Evolutionary conservation across 2,888 invertebrate species (phyloP).

Genomic region (Drosophila demipolita): DNA sequence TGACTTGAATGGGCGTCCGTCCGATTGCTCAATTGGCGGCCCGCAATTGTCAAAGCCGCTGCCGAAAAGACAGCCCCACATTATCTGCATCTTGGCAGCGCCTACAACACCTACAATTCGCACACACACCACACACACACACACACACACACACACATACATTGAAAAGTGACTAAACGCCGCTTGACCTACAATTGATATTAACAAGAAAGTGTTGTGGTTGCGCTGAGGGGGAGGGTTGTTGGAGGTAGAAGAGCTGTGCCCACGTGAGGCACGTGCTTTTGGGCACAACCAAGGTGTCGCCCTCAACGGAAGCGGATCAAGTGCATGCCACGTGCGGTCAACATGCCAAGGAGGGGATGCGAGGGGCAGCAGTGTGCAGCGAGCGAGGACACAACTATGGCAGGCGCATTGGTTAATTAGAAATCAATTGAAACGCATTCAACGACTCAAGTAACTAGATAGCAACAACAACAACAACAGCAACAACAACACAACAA

Average conservation of each 20-base stretch:
- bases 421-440: slow-evolving; percentile 75
- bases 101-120: slow-evolving; percentile 29
- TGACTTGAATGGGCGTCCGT: slow-evolving; percentile 62
- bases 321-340: slow-evolving; percentile 62
- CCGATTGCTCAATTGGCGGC: slow-evolving; percentile 17
- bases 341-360: background rate
- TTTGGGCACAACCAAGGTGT: slow-evolving; percentile 35
- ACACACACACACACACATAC: background rate
- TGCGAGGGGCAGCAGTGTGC: background rate
- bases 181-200: slow-evolving; percentile 66
- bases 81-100: slow-evolving; percentile 55
- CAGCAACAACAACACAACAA: slow-evolving; percentile 1
- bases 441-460: slow-evolving; percentile 35
- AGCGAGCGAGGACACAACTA: slow-evolving; percentile 32
- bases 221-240: background rate
- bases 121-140: background rate
- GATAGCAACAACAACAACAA: slow-evolving; percentile 17
- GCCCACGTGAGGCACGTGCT: slow-evolving; percentile 51
- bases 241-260: background rate
- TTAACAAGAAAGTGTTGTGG: slow-evolving; percentile 4
- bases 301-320: slow-evolving; percentile 63
- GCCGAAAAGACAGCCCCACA: slow-evolving; percentile 24
- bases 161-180: slow-evolving; percentile 46
- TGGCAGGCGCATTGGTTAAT: slow-evolving; percentile 62
- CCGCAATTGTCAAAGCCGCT: slow-evolving; percentile 58